These are phyloP conservation scores for Hoplostethus atlanticus DNA, from an alignment of 2,797 vertebrate genomes.

Conservation along the genomic window DNA sequence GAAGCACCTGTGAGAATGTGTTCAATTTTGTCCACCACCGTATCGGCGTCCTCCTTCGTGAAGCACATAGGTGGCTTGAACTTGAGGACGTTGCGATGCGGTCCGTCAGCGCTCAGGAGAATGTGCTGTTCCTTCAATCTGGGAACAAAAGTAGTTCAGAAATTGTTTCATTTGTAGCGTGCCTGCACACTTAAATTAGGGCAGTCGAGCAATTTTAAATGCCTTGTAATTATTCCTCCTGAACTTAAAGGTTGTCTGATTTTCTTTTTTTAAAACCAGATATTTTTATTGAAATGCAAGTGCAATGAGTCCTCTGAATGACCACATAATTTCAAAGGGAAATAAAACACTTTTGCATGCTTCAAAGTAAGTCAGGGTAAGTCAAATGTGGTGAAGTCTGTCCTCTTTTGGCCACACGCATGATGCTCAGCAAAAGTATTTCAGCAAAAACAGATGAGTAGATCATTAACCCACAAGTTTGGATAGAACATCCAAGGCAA, in stretches of 20 bases:
- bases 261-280: background rate
- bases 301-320: background rate
- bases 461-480: background rate
- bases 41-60: conserved; percentile 88
- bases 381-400: background rate
- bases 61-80: conserved; percentile 99
- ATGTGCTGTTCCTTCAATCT: conserved; percentile 92
- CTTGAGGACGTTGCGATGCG: conserved; percentile 95
- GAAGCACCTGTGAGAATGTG: conserved; percentile 89
- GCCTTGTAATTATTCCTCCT: background rate
- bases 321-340: background rate
- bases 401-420: background rate
- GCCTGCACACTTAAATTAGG: background rate
- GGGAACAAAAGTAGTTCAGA: conserved; percentile 5
- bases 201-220: background rate
- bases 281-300: background rate
- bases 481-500: background rate
- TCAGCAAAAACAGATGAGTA: background rate
- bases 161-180: background rate
- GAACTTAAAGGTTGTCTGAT: too few relatives aligned
- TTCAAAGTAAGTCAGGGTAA: background rate
- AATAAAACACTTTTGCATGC: background rate
- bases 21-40: conserved; percentile 89
- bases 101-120: conserved; percentile 95
- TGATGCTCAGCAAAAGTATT: background rate